A percentile compares a stretch with the other conserved stretches of the same genome.
Conservation (phyloP, 2,797 vertebrate genomes). For the Neopelma chrysocephalum region DNA sequence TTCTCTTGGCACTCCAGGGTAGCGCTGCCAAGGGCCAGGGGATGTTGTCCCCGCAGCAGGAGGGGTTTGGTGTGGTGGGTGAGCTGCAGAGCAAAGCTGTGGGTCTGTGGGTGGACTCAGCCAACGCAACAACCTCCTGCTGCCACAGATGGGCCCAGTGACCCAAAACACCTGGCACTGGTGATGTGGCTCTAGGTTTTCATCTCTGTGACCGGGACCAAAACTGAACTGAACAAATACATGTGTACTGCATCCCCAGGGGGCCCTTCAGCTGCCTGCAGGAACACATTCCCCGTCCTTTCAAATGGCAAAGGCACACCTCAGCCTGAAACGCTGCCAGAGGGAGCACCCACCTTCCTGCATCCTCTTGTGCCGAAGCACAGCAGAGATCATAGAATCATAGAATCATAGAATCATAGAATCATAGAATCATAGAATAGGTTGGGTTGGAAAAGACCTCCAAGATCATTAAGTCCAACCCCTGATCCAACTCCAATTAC, state of each 20-base stretch:
- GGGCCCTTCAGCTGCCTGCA: not conserved
- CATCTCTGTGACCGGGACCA: fast-evolving
- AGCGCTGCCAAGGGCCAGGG: not conserved
- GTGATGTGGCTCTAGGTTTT: fast-evolving
- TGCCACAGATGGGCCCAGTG: not conserved
- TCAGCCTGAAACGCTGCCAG: not conserved
- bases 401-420: no score
- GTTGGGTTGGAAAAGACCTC: no score
- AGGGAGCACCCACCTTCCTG: not conserved
- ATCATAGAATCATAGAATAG: no score
- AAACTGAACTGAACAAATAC: not conserved
- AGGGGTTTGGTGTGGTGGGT: not conserved
- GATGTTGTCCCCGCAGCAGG: not conserved
- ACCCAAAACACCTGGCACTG: not conserved
- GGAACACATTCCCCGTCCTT: not conserved
- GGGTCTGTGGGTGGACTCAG: not conserved
- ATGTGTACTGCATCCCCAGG: not conserved
- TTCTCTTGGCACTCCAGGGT: not conserved
- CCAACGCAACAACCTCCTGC: not conserved
- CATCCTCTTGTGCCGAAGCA: fast-evolving
- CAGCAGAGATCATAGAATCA: fast-evolving
- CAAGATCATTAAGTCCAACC: no score
- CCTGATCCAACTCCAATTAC: no score
- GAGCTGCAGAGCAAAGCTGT: not conserved
- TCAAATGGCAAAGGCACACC: not conserved